Conservation (phyloP, 2,797 vertebrate species). For the Garrulus glandarius region DNA sequence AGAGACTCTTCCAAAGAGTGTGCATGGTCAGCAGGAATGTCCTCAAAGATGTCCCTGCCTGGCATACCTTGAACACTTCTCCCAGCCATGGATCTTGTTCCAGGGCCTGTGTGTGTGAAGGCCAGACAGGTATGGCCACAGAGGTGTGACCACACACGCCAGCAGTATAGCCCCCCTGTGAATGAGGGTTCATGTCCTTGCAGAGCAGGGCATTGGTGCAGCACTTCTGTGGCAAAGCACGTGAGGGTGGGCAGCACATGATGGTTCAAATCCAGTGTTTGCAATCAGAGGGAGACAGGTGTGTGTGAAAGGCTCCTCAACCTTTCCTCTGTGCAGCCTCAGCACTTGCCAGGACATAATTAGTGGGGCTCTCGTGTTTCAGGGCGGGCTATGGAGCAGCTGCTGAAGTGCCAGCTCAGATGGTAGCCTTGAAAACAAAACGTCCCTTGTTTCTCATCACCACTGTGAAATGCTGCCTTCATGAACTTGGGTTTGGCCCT, state of each 20-base stretch:
- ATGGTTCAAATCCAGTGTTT: background rate
- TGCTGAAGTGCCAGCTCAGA: constrained; percentile 50
- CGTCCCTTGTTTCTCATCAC: constrained; percentile 35
- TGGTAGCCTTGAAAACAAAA: constrained; percentile 30
- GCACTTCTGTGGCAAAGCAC: background rate
- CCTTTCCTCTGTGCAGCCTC: background rate
- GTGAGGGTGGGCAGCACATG: background rate
- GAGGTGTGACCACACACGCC: background rate
- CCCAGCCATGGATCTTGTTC: background rate
- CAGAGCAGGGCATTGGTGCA: background rate
- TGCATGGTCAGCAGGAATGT: background rate
- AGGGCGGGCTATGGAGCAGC: constrained; percentile 32
- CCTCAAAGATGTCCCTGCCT: background rate
- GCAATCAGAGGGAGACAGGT: background rate
- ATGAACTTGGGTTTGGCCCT: background rate
- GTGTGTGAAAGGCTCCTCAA: background rate
- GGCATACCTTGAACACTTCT: background rate
- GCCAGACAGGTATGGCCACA: background rate
- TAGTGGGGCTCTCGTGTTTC: constrained; percentile 40
- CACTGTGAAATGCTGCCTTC: background rate
- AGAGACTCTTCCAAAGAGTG: background rate
- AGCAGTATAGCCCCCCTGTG: background rate
- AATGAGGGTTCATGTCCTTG: rapidly evolving
- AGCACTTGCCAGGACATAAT: background rate
- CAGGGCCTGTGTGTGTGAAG: background rate